Base-by-base conservation (phyloP, 2,113 vertebrate genomes). In the Amphilophus citrinellus region DNA sequence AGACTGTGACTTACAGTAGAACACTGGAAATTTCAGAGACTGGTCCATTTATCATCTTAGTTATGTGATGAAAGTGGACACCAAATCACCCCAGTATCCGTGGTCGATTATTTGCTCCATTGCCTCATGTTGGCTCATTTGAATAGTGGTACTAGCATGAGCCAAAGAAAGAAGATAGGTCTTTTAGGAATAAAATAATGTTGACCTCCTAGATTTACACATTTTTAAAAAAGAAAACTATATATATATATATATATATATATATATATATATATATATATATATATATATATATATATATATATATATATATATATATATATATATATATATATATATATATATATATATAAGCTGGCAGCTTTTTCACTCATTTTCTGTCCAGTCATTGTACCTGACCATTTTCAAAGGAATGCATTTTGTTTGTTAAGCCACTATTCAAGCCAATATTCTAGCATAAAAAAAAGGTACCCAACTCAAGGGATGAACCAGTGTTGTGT, bases 1-100 rank as follows among this genome's bases (percentile, higher is more conserved):
- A 76, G 42, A 58, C 20, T 81, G 39, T 27, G 73, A 62, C n/a
- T 58, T 82, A 76, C 30, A 73, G 24, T 18, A 53, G 7, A 68
- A 68, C 27, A 22, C 11, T 24, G 37, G 39, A 61, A 42, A 60
- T 73, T 83, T 80, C 20, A 59, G 71, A 63, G 11, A 83, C 35
- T 35, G 32, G 18, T 47, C 58, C 71, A 78, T 83, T 80, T 42
- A 66, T 85, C 61, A 73, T 22, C 32, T 65, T 71, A 57, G 76
- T 47, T 83, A 77, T 35, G 32, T 81, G 79, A 87, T 87, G 61
- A 78, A 87, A 84, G 53, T 61, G 50, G 77, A 86, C 81, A 84
- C 53, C 80, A 77, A 85, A 62, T 80, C 87, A 83, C 50, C 61
- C 11, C 20, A 62, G 58, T 66, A 76, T 66, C 66, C 37, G 3